These are phyloP conservation scores for Trichomalopsis sarcophagae DNA, from an alignment of 1,140 invertebrate species.

Conservation along the genomic window DNA sequence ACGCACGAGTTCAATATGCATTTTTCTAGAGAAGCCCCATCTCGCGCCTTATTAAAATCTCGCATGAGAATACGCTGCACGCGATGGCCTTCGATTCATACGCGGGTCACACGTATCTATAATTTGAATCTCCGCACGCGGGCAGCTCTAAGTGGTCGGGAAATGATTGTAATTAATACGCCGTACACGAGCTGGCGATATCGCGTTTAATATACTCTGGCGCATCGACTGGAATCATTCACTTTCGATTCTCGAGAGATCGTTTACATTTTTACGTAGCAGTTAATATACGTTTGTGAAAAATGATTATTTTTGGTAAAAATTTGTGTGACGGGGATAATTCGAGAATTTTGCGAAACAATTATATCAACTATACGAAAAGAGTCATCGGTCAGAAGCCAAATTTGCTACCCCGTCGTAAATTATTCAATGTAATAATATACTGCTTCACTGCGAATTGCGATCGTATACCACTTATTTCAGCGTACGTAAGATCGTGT, in stretches of 20 bases:
- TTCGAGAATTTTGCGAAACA: background rate
- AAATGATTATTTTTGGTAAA: too few relatives aligned
- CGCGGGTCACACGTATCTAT: conserved; percentile 51
- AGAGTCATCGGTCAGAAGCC: too few relatives aligned
- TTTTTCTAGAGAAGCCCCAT: background rate
- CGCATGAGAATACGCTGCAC: background rate
- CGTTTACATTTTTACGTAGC: background rate
- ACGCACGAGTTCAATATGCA: background rate
- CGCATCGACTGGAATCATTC: background rate
- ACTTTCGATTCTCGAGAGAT: conserved; percentile 11
- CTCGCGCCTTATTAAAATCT: background rate
- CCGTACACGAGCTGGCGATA: background rate
- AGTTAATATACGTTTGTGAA: too few relatives aligned
- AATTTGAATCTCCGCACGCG: conserved; percentile 54
- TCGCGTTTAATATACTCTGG: background rate
- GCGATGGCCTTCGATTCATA: background rate
- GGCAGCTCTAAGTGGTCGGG: conserved; percentile 36
- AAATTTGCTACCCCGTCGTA: too few relatives aligned
- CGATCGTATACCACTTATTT: too few relatives aligned
- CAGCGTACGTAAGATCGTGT: too few relatives aligned
- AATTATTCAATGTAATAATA: too few relatives aligned
- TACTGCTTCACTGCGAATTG: too few relatives aligned
- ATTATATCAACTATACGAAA: too few relatives aligned
- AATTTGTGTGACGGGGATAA: background rate
- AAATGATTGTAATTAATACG: conserved; percentile 47